These are phyloP conservation scores for Stercorarius parasiticus DNA, from an alignment of 2,113 vertebrate genomes.

Conservation along the genomic window DNA sequence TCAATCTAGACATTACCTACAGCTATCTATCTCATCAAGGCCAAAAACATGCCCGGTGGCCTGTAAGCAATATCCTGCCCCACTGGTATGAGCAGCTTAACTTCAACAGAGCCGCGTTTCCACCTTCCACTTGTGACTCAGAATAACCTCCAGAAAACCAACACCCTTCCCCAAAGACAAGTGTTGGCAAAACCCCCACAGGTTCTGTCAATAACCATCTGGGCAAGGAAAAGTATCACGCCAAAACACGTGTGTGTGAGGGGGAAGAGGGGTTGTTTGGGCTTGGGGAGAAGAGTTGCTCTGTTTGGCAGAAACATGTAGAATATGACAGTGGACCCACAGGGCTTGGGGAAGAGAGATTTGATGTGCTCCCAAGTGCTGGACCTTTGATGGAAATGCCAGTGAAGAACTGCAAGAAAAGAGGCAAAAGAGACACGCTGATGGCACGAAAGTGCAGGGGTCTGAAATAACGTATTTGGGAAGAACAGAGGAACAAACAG, in stretches of 20 bases:
- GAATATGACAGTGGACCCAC: background rate
- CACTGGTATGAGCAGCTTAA: background rate
- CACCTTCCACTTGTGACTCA: background rate
- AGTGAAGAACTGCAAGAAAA: background rate
- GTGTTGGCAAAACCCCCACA: background rate
- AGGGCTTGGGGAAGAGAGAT: background rate
- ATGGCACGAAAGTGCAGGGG: background rate
- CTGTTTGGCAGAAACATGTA: background rate
- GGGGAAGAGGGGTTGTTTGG: background rate
- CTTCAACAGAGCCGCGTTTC: background rate
- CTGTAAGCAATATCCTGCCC: background rate
- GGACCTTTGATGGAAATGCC: background rate
- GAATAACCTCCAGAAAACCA: background rate
- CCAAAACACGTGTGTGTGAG: background rate
- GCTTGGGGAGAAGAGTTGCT: background rate
- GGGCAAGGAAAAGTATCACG: background rate
- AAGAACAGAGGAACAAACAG: background rate
- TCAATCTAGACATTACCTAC: background rate
- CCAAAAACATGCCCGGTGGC: background rate
- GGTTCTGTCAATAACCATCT: background rate
- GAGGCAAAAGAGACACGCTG: background rate
- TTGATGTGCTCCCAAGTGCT: background rate
- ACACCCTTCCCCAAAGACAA: background rate
- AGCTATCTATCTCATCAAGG: background rate
- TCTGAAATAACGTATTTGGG: background rate